phyloP scores from a whole-genome alignment of 92 coral and sea anemone species.

The Plumapathes pennacea region DNA sequence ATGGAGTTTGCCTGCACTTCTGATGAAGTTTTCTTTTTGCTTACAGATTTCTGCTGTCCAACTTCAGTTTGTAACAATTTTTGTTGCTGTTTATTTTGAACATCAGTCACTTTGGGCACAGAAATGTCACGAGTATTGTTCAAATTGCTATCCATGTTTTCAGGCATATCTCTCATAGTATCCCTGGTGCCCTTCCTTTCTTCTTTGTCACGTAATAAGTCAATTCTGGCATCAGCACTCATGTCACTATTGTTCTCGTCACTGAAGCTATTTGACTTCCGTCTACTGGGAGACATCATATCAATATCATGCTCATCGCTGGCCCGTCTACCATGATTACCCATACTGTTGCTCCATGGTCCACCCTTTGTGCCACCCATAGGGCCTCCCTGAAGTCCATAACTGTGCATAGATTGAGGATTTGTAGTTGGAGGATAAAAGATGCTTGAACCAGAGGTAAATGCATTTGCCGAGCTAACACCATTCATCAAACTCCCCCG shows the following conservation, averaged over 20 bases:
- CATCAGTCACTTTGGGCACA: no score
- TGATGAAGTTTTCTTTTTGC: no score
- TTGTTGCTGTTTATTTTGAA: no score
- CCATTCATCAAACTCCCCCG: conserved; percentile 57
- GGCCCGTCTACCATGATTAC: conserved; percentile 73
- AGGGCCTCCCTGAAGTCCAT: conserved; percentile 70
- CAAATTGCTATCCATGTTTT: no score
- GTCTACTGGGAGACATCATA: conserved; percentile 31
- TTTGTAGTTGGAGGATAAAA: conserved; percentile 80
- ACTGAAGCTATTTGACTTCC: conserved; percentile 39
- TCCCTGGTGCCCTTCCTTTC: conserved; percentile 2
- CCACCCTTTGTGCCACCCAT: conserved; percentile 17
- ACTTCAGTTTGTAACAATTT: no score
- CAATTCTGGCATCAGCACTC: conserved; percentile 20
- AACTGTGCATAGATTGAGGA: conserved; percentile 73
- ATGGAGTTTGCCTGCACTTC: no score
- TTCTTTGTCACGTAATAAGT: conserved; percentile 13
- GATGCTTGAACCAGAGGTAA: conserved; percentile 81
- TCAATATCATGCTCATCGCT: conserved; percentile 72
- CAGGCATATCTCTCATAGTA: conserved; percentile 3
- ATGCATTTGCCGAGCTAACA: conserved; percentile 56
- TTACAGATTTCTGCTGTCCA: no score
- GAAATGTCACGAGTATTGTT: no score
- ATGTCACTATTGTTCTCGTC: conserved; percentile 41
- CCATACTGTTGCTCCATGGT: conserved; percentile 49